Percentiles rank a stretch among this genome's conserved stretches.
Conservation (phyloP, 2,888 invertebrate genomes). For the Volucella inanis region DNA sequence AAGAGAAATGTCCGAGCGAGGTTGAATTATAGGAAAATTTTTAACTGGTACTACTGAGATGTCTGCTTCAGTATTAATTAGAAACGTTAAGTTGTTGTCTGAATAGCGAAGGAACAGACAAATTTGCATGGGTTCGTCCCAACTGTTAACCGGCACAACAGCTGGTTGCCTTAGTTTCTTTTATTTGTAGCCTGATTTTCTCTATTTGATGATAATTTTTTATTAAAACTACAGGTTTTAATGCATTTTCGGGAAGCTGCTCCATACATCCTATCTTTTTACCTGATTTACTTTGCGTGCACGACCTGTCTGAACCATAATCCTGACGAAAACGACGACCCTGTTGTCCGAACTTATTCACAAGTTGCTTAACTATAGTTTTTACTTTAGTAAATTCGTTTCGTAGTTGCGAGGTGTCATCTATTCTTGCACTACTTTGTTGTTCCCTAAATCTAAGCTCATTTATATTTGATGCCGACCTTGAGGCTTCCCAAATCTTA, state of each 20-base stretch:
- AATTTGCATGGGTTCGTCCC: not conserved
- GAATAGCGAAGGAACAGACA: slow-evolving; percentile 15
- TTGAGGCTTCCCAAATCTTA: slow-evolving; percentile 30
- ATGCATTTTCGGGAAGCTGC: not conserved
- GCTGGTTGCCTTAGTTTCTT: not conserved
- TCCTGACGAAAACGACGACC: not conserved
- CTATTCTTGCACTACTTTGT: not conserved
- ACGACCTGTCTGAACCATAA: not conserved
- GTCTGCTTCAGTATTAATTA: slow-evolving; percentile 26
- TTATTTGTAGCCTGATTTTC: no score
- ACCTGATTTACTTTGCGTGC: not conserved
- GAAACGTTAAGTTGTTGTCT: slow-evolving; percentile 10
- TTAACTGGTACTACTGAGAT: not conserved
- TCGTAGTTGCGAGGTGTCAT: no score
- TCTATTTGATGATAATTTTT: no score
- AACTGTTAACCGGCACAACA: slow-evolving; percentile 12
- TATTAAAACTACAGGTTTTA: no score
- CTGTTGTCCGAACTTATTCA: not conserved
- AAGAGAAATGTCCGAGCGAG: not conserved
- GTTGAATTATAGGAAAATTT: not conserved
- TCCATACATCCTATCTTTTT: not conserved
- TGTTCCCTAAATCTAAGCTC: not conserved
- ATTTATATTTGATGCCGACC: not conserved
- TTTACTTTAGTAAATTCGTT: no score
- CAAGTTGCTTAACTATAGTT: no score